These are phyloP conservation scores for Synergus japonicus DNA, from an alignment of 2,888 invertebrate genomes.

Conservation along the genomic window DNA sequence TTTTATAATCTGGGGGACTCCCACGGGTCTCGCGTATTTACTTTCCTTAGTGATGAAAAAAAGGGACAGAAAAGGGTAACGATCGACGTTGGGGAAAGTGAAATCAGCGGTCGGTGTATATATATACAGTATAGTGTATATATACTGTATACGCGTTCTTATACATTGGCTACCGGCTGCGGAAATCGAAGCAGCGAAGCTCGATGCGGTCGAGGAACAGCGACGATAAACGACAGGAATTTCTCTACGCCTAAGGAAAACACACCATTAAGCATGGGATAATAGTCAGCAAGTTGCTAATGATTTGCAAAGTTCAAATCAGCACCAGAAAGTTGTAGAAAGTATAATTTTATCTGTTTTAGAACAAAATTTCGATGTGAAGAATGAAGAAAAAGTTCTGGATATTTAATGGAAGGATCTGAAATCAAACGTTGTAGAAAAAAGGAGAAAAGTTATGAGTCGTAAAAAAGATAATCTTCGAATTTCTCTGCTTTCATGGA, in stretches of 20 bases:
- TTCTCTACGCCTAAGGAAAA: conserved; percentile 49
- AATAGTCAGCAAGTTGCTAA: conserved; percentile 40
- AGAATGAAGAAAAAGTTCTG: neutral
- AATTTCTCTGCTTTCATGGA: neutral
- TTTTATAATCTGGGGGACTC: conserved; percentile 31
- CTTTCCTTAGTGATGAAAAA: conserved; percentile 45
- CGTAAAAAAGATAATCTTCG: neutral
- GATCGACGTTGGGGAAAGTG: conserved; percentile 71
- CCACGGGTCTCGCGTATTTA: conserved; percentile 44
- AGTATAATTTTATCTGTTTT: neutral
- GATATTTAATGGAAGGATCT: neutral
- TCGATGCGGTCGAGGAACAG: conserved; percentile 52
- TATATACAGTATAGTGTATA: conserved; percentile 41
- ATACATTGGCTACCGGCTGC: conserved; percentile 57
- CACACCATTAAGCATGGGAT: conserved; percentile 46
- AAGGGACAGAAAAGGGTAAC: conserved; percentile 60
- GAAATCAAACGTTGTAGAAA: conserved; percentile 15
- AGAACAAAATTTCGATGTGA: neutral
- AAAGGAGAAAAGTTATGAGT: conserved; percentile 3
- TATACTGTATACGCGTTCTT: conserved; percentile 59
- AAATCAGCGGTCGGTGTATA: conserved; percentile 66
- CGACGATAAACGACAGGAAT: conserved; percentile 42
- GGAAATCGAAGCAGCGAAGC: conserved; percentile 58
- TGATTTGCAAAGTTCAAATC: conserved; percentile 36
- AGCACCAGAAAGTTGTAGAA: neutral